A percentile compares a stretch with the other conserved stretches of the same genome.
Conservation (phyloP, 2,797 vertebrate genomes). For the Hipposideros larvatus region DNA sequence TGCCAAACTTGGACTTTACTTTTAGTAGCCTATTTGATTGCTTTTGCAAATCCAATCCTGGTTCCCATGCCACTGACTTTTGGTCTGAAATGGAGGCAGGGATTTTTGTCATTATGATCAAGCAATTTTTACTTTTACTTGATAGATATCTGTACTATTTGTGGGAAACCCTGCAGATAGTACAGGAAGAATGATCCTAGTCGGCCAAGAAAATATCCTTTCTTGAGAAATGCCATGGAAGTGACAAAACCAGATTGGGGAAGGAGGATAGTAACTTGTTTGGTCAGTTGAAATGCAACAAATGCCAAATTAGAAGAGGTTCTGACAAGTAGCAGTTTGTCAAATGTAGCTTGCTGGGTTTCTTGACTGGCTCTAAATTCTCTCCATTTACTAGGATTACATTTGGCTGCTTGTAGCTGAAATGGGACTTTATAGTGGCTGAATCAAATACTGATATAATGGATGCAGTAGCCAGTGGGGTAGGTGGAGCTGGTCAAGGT, state of each 20-base stretch:
- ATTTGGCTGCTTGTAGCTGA: slow-evolving; percentile 15
- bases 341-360: background rate
- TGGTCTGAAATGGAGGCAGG: slow-evolving; percentile 75
- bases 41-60: background rate
- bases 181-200: slow-evolving; percentile 71
- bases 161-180: slow-evolving; percentile 67
- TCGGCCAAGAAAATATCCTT: slow-evolving; percentile 54
- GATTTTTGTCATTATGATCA: slow-evolving; percentile 74
- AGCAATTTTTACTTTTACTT: slow-evolving; percentile 64
- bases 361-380: slow-evolving; percentile 17
- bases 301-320: slow-evolving; percentile 1
- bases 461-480: background rate
- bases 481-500: background rate
- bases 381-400: background rate
- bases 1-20: background rate
- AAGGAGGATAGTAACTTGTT: slow-evolving; percentile 48
- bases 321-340: slow-evolving; percentile 24
- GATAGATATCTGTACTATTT: slow-evolving; percentile 63
- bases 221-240: slow-evolving; percentile 54
- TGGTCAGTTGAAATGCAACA: slow-evolving; percentile 52
- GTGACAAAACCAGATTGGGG: slow-evolving; percentile 55
- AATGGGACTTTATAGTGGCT: background rate
- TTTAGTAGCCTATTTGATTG: background rate
- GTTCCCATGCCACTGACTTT: slow-evolving; percentile 11
- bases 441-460: slow-evolving; percentile 25